Percentiles rank a stretch among this genome's conserved stretches.
phyloP scores from a whole-genome alignment of 2,888 invertebrate genomes.

The Sinohyriopsis cumingii region DNA sequence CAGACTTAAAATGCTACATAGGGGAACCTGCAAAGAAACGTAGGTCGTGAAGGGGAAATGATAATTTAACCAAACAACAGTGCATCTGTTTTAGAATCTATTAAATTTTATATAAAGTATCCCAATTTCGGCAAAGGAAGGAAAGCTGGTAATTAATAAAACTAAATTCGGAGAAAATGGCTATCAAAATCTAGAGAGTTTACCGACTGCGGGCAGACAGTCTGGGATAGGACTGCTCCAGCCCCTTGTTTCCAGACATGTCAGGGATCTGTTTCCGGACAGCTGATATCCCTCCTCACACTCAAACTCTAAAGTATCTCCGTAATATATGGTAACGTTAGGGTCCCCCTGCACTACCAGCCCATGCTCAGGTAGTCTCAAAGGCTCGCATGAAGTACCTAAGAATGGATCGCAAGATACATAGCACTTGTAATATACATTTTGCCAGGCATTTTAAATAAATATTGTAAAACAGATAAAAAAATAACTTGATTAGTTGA shows the following conservation, averaged over 20 bases:
- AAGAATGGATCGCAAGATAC: neutral
- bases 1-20: too few relatives aligned
- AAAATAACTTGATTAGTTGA: too few relatives aligned
- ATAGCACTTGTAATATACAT: neutral
- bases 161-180: neutral
- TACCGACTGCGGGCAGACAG: conserved; percentile 17
- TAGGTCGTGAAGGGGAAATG: too few relatives aligned
- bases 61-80: too few relatives aligned
- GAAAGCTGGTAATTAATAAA: neutral
- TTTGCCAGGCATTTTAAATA: too few relatives aligned
- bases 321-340: conserved; percentile 20
- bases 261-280: conserved; percentile 42
- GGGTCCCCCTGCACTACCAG: conserved; percentile 26
- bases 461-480: too few relatives aligned
- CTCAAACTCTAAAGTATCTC: conserved; percentile 32
- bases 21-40: too few relatives aligned
- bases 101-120: too few relatives aligned
- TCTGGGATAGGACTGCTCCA: conserved; percentile 48
- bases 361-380: conserved; percentile 31
- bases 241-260: conserved; percentile 53
- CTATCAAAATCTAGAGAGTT: neutral
- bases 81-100: too few relatives aligned
- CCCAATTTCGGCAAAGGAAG: neutral
- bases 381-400: conserved; percentile 36
- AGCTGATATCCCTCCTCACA: conserved; percentile 52